Evolutionary conservation across 2,888 invertebrate genomes (phyloP), one percentile per base, ranked within the genome.

Genomic region (Gastrophysa polygoni): DNA sequence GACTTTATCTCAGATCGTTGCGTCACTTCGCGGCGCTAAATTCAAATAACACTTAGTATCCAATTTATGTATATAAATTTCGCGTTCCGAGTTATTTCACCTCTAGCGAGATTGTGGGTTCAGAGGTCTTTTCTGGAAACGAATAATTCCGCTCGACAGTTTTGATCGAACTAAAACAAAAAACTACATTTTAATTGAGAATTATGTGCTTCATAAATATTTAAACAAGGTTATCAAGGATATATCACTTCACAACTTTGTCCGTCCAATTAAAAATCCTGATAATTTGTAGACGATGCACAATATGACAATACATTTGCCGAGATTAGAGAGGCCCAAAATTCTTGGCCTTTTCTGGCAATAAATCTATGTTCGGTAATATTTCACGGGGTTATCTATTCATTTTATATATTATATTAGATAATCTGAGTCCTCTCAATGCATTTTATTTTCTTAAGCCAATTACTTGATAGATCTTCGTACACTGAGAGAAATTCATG

Each of bases 21-120:
- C 76, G 77, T 77, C 75, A 76, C 67, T 66, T 43, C 56, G 52
- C 52, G 73, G 76, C 76, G 76, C 74, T 73, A 75, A 74, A 76
- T 77, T 77, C 68, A 65, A 76, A 77, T 64, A 62, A 65, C 64
- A 64, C 49, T 64, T 58, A 48, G 59, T 60, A 56, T 51, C 24
- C 4, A 24, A 24, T 7, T 24, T 55, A 59, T 52, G 16, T 48
- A 50, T 50, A 32, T 32, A 4, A 2, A 38, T 38, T 38, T n/a
- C 14, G 10, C 7, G 38, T 38, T 38, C 11, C 59, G 20, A 59
- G 44, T 32, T 38, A 54, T 54, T 16, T 3, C 55, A 62, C 58
- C 32, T 55, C 49, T 11, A 49, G 16, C 16, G 46, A 43, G 38
- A 50, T 29, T 46, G 8, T 14, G 43, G 43, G 49, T 54, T 55